Conservation (phyloP, 30 jellyfish, hydroid and myxozoan genomes). For the Catostylus mosaicus region DNA sequence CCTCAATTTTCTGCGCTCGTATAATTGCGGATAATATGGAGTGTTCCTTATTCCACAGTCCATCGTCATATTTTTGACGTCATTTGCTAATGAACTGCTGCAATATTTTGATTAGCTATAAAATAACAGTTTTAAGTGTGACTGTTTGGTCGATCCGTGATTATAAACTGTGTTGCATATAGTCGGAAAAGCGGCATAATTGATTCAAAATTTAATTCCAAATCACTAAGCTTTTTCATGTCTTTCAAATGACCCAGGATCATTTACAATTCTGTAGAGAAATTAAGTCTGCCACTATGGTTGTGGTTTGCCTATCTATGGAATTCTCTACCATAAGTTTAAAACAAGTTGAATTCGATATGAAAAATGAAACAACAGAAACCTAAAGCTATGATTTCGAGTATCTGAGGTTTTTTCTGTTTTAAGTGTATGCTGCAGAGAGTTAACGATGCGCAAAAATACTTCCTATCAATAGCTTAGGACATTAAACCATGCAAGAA, state of each 20-base stretch:
- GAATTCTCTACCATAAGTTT: conserved; percentile 17
- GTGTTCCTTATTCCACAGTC: neutral
- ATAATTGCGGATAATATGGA: too few species aligned
- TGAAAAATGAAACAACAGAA: conserved; percentile 24
- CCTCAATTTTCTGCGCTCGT: too few species aligned
- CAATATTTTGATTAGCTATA: conserved; percentile 21
- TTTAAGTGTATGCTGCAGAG: neutral
- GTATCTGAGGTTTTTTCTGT: conserved; percentile 25
- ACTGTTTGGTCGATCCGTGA: conserved; percentile 25
- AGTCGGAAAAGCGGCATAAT: neutral
- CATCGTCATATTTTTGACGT: conserved; percentile 1
- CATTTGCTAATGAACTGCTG: conserved; percentile 12
- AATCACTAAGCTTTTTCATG: conserved; percentile 20
- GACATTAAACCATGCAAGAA: neutral
- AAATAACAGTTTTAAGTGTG: conserved; percentile 13
- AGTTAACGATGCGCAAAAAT: conserved; percentile 2
- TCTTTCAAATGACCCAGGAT: conserved; percentile 2
- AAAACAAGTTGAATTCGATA: conserved; percentile 21
- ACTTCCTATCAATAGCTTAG: neutral
- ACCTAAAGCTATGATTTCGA: conserved; percentile 7
- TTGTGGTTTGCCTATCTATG: conserved; percentile 29
- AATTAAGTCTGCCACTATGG: conserved; percentile 10
- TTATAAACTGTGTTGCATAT: conserved; percentile 32
- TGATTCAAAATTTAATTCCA: conserved; percentile 11
- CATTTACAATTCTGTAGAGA: conserved; percentile 19